Conservation (phyloP, 2,888 invertebrate species). For the Orgyia antiqua region DNA sequence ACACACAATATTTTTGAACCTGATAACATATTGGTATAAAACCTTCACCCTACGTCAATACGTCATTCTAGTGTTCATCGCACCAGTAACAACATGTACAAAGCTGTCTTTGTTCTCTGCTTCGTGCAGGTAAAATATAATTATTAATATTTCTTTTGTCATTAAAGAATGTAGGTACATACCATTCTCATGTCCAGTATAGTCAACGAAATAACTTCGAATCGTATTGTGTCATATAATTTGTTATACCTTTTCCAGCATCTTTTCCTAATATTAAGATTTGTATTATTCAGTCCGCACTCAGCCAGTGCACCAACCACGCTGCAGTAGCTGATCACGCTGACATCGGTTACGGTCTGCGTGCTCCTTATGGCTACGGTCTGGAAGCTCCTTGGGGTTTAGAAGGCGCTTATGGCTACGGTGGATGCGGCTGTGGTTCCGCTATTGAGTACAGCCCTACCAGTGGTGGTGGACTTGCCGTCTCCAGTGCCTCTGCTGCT, state of each 20-base stretch:
- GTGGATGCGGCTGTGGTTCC: constrained; percentile 1
- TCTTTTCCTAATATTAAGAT: constrained; percentile 4
- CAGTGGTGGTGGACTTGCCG: constrained; percentile 27
- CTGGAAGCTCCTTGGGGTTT: neutral
- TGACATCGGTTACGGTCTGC: constrained; percentile 5
- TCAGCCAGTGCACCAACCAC: constrained; percentile 13
- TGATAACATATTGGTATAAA: neutral
- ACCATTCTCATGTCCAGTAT: too few relatives aligned
- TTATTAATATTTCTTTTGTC: too few relatives aligned
- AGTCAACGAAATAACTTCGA: too few relatives aligned
- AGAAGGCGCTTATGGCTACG: neutral
- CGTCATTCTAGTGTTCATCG: neutral
- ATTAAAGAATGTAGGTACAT: too few relatives aligned
- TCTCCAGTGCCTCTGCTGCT: constrained; percentile 24
- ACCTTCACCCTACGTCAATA: neutral
- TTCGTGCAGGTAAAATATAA: too few relatives aligned
- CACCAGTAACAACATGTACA: constrained; percentile 7
- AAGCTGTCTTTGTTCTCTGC: constrained; percentile 13
- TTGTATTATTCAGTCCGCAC: constrained; percentile 3
- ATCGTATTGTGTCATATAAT: too few relatives aligned
- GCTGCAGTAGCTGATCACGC: constrained; percentile 9
- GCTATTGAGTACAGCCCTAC: constrained; percentile 10
- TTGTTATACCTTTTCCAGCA: too few relatives aligned
- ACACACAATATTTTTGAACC: neutral
- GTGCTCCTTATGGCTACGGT: neutral